These are phyloP conservation scores for Darevskia nairensis DNA, from an alignment of 2,797 vertebrate genomes.

Conservation along the genomic window DNA sequence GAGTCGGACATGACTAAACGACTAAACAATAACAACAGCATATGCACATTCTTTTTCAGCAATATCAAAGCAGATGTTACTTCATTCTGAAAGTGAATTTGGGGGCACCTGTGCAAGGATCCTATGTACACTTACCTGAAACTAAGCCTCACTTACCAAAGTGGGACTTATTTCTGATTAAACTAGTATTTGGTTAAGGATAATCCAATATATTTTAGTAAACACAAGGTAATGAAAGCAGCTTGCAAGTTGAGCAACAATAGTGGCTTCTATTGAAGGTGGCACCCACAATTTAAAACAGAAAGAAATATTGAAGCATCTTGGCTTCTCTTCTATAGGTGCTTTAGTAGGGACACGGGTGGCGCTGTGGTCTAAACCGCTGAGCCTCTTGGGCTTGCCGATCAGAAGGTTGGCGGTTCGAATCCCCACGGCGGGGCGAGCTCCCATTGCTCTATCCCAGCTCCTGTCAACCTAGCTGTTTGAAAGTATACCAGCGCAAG, in stretches of 20 bases:
- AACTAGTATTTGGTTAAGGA: not conserved
- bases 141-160: not conserved
- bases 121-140: not conserved
- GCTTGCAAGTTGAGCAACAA: not conserved
- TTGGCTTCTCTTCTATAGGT: not conserved
- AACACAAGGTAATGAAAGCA: not conserved
- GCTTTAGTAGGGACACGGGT: too few relatives aligned
- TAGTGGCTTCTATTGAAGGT: not conserved
- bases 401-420: too few relatives aligned
- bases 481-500: too few relatives aligned
- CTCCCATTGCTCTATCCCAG: too few relatives aligned
- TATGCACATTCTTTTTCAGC: too few relatives aligned
- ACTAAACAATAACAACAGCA: too few relatives aligned
- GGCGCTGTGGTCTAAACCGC: too few relatives aligned
- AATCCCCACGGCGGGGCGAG: too few relatives aligned
- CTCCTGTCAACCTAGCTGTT: too few relatives aligned
- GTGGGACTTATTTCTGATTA: not conserved
- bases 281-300: conserved; percentile 30
- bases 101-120: not conserved
- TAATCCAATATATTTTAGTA: not conserved
- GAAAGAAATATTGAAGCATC: not conserved
- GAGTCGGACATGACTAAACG: too few relatives aligned
- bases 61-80: too few relatives aligned
- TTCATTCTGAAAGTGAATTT: not conserved
- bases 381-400: too few relatives aligned